A percentile compares a stretch with the other conserved stretches of the same genome.
Conservation (phyloP, 2,113 vertebrate genomes). For the Nyctibius bracteatus region DNA sequence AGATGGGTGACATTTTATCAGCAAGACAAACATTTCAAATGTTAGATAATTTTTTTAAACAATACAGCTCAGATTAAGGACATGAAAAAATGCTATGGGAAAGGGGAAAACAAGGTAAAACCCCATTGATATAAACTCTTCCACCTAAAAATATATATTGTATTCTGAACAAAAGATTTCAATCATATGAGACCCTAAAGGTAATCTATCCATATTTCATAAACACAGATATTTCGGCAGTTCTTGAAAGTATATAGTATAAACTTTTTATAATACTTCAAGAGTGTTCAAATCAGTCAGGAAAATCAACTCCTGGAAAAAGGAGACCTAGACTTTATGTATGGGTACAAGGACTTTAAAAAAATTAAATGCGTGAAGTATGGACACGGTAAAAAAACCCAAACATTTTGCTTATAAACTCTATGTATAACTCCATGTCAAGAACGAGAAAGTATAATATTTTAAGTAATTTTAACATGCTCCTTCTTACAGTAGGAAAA, state of each 20-base stretch:
- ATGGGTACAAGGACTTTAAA: not conserved
- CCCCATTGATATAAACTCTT: not conserved
- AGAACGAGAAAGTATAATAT: not conserved
- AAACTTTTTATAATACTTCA: no score
- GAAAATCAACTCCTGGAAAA: no score
- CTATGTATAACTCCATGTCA: not conserved
- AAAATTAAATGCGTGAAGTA: not conserved
- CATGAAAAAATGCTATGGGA: not conserved
- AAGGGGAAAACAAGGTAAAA: not conserved
- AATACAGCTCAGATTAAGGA: not conserved
- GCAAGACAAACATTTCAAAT: not conserved
- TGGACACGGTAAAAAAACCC: not conserved
- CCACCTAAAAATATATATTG: not conserved
- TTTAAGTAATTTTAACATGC: not conserved
- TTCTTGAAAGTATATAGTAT: no score
- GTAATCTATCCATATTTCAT: no score
- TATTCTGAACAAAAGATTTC: not conserved
- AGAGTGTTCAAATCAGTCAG: no score
- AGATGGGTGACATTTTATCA: not conserved
- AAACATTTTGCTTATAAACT: not conserved
- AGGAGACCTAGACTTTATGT: no score
- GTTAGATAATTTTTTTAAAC: not conserved
- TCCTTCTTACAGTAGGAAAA: not conserved
- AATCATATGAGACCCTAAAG: not conserved
- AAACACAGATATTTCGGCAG: no score